Base-by-base conservation (phyloP, 2,113 vertebrate species). In the Paedocypris sp. region DNA sequence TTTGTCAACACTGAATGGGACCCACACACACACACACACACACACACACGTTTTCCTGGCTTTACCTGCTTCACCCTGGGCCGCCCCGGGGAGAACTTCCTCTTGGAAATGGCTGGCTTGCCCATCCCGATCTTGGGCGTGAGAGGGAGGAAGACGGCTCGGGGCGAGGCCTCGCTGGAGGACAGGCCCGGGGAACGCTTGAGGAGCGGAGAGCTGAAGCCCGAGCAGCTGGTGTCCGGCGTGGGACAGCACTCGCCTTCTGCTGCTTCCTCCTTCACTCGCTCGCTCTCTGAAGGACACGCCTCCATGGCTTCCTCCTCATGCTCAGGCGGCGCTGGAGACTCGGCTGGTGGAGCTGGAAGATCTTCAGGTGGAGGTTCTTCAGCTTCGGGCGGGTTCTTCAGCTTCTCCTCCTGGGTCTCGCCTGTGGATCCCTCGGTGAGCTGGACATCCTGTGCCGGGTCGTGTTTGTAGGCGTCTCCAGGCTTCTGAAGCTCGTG, bases 101-200 rank as follows among this genome's bases (percentile, higher is more conserved):
- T 90, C 79, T 97, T 98, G 58, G 92, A 87, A 77, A 99, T 99
- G 77, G 94, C 92, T 0, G 95, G 95, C 66, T 99, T 99, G 1
- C 95, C 95, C 95, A 99, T 99, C 58, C 95, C 93, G 1, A 98
- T 98, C 80, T 96, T 99, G 65, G 89, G 93, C 66, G 88, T 89
- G 67, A 94, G 80, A 5, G 91, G 82, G 73, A 94, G 76, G 50
- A 91, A 87, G 0, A 89, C 82, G 1, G 86, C 87, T 6, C 84
- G 87, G 0, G 87, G 84, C 4, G 87, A 79, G 49, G 88, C 83
- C 69, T 90, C 93, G 0, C 87, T 62, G 9, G 84, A 74, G 0
- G 81, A 69, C 4, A 80, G 64, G 5, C 79, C 75, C 11, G 81
- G 41, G 25, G 82, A 70, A 60, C 73, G 63, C 71, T 82, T 82